Conservation (phyloP, 2,888 invertebrate genomes). For the Pharmacophagus antenor region DNA sequence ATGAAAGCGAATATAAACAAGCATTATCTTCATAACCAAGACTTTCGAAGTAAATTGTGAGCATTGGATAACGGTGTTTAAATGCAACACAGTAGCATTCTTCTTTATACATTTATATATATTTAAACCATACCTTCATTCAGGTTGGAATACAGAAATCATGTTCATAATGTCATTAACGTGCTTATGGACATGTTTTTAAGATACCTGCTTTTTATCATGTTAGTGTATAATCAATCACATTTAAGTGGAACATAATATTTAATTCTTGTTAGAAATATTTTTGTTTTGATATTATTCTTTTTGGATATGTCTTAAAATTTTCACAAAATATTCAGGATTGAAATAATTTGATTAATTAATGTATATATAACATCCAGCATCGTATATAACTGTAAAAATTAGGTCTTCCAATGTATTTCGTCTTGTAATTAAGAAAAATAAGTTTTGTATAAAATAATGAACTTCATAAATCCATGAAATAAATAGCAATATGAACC, state of each 20-base stretch:
- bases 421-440: no score
- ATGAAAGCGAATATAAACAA: conserved; percentile 8
- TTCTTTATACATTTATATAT: neutral
- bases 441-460: no score
- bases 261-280: neutral
- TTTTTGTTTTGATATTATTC: no score
- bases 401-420: no score
- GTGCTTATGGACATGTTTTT: neutral
- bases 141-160: neutral
- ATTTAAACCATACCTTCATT: neutral
- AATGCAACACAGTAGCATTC: neutral
- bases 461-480: no score
- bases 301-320: no score
- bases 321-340: no score
- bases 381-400: no score
- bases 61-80: conserved; percentile 4
- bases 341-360: no score
- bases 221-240: no score
- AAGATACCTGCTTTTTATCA: neutral
- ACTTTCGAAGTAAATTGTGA: conserved; percentile 2
- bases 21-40: conserved; percentile 8
- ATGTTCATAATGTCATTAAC: neutral
- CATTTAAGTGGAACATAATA: neutral
- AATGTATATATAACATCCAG: no score
- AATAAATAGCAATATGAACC: no score